These are phyloP conservation scores for Oceanites oceanicus DNA, from an alignment of 2,113 vertebrate genomes.

Conservation along the genomic window DNA sequence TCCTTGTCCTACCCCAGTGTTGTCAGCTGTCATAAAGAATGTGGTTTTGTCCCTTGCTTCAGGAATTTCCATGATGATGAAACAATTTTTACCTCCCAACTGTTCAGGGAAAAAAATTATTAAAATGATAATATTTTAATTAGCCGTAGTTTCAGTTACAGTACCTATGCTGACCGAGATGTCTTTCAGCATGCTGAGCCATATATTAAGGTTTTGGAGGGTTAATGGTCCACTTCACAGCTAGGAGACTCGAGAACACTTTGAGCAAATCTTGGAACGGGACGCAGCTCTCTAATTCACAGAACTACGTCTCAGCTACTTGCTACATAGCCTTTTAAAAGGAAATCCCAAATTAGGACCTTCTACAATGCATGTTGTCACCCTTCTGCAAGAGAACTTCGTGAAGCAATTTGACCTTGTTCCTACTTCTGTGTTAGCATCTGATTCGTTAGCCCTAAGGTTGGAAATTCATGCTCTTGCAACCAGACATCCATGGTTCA, in stretches of 20 bases:
- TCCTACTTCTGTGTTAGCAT: constrained; percentile 26
- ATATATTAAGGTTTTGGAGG: not conserved
- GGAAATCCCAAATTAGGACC: constrained; percentile 50
- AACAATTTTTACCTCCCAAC: not conserved
- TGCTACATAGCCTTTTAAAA: not conserved
- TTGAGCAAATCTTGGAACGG: not conserved
- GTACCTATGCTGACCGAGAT: not conserved
- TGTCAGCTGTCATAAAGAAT: not conserved
- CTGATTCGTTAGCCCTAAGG: constrained; percentile 19
- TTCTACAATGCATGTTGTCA: constrained; percentile 13
- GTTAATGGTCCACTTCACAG: not conserved
- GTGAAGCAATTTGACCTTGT: constrained; percentile 29
- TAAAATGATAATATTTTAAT: no score
- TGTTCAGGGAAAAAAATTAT: not conserved
- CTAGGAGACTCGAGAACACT: not conserved
- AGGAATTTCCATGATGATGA: not conserved
- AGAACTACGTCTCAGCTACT: not conserved
- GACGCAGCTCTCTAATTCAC: not conserved
- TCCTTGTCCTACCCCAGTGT: not conserved
- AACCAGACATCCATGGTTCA: constrained; percentile 49
- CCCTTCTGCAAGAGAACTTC: not conserved
- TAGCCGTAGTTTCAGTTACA: not conserved
- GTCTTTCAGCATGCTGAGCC: not conserved
- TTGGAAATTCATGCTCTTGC: constrained; percentile 37
- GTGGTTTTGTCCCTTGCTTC: not conserved